Base-by-base conservation (phyloP, 2,113 vertebrate species). In the Osmerus mordax region DNA sequence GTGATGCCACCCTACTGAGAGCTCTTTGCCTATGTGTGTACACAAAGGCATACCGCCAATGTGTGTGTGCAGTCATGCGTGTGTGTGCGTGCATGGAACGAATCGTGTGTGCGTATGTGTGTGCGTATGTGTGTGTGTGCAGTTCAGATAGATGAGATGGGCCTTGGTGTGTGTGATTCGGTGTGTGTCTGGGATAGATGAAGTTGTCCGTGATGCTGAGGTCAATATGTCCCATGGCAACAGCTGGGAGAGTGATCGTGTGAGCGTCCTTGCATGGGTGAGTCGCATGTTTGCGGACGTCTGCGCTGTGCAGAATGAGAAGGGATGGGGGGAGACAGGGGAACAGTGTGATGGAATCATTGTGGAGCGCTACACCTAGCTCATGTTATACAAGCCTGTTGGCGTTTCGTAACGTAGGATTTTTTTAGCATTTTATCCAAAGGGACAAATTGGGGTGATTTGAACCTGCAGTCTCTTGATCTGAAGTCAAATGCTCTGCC, bases 201-300 rank as follows among this genome's bases (percentile, higher is more conserved):
- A 79, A 74, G 51, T 71, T 56, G 67, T 72, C 69, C 75, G 81
- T 69, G 61, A 61, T 64, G 72, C 73, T 76, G 69, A 83, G 78
- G 85, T 78, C 67, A 67, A 67, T 76, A 18, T 78, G 77, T 77
- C 72, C 72, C 62, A n/a, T 65, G 78, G 74, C 67, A 73, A 66
- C 60, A 12, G 59, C 0, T 65, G 53, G 53, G 29, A 32, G 41
- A 77, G 70, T 47, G 14, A n/a, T 29, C 9, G 52, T 28, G 55
- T 62, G n/a, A 65, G 41, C 77, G 18, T 8, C 55, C 32, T 9
- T 36, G 29, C 51, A n/a, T 65, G 36, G 52, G 60, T 41, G 6
- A 41, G 52, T 60, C 19, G 68, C 28, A 63, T 32, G 15, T 65
- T 18, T 59, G 56, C 19, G 56, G 18, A 4, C 11, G 56, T 28